Percentiles rank a stretch among this genome's conserved stretches.
These are phyloP conservation scores for Chrysolina oricalcia DNA, from an alignment of 2,888 invertebrate genomes.

Conservation along the genomic window DNA sequence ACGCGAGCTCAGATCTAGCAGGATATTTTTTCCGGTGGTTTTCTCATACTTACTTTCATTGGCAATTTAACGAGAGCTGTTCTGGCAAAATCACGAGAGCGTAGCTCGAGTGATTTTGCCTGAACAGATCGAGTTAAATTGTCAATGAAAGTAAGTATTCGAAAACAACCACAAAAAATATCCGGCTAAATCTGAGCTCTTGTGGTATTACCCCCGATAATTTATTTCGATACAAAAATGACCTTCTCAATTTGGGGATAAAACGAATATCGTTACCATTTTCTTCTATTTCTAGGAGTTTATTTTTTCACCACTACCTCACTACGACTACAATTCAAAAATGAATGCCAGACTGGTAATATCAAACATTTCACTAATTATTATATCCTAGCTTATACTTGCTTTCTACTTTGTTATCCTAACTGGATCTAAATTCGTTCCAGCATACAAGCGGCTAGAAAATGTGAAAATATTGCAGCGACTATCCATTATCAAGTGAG, in stretches of 20 bases:
- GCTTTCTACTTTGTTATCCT: constrained; percentile 46
- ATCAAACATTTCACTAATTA: constrained; percentile 24
- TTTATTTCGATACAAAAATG: constrained; percentile 84
- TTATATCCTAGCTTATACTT: constrained; percentile 44
- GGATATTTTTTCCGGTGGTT: too few relatives aligned
- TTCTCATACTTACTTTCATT: too few relatives aligned
- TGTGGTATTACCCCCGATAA: too few relatives aligned
- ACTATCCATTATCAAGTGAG: constrained; percentile 45
- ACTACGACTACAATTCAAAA: constrained; percentile 4
- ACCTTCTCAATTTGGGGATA: constrained; percentile 91
- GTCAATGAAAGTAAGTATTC: too few relatives aligned
- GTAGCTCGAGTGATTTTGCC: too few relatives aligned
- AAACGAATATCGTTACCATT: constrained; percentile 85
- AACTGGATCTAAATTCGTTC: constrained; percentile 47
- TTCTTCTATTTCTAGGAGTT: background rate
- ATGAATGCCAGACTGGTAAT: constrained; percentile 3
- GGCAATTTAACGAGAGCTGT: too few relatives aligned
- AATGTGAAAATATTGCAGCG: constrained; percentile 45
- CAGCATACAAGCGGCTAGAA: constrained; percentile 48
- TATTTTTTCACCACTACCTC: background rate
- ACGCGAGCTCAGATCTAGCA: too few relatives aligned
- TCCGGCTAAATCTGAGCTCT: too few relatives aligned
- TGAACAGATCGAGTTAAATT: too few relatives aligned
- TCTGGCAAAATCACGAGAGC: too few relatives aligned
- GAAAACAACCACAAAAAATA: too few relatives aligned